Evolutionary conservation across 1,140 invertebrate species (phyloP).

Genomic region (Plodia interpunctella): DNA sequence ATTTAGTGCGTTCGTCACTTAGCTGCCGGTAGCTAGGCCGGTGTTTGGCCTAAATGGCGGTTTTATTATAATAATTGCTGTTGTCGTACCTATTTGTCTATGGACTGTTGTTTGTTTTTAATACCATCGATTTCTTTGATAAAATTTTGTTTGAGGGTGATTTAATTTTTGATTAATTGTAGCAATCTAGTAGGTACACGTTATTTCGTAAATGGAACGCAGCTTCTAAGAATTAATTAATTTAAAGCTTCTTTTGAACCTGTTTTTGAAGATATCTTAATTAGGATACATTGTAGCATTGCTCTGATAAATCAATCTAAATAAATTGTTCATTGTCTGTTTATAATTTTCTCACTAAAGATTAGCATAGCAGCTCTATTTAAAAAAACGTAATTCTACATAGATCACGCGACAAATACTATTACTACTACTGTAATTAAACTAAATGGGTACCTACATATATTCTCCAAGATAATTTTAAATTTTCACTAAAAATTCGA

Average conservation of each 20-base stretch:
- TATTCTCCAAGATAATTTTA: too few species aligned
- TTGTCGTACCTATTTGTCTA: background rate
- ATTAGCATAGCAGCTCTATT: too few species aligned
- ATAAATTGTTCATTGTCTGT: too few species aligned
- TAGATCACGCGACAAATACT: too few species aligned
- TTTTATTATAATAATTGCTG: conserved; percentile 22
- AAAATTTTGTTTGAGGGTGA: background rate
- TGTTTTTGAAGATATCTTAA: too few species aligned
- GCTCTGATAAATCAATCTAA: too few species aligned
- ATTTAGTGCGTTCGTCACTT: conserved; percentile 8
- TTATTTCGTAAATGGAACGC: background rate
- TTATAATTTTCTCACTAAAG: too few species aligned
- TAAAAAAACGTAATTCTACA: too few species aligned
- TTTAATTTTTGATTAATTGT: background rate
- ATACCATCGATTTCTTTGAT: background rate
- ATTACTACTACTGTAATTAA: too few species aligned
- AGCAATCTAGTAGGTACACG: background rate
- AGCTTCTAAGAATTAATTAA: background rate
- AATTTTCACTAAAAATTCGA: too few species aligned
- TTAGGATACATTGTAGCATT: too few species aligned
- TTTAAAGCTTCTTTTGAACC: background rate
- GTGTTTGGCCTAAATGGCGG: conserved; percentile 27
- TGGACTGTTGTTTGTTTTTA: background rate
- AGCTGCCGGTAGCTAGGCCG: background rate
- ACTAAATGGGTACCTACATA: too few species aligned